Conservation (phyloP, 2,113 vertebrate species). For the Acinonyx jubatus region DNA sequence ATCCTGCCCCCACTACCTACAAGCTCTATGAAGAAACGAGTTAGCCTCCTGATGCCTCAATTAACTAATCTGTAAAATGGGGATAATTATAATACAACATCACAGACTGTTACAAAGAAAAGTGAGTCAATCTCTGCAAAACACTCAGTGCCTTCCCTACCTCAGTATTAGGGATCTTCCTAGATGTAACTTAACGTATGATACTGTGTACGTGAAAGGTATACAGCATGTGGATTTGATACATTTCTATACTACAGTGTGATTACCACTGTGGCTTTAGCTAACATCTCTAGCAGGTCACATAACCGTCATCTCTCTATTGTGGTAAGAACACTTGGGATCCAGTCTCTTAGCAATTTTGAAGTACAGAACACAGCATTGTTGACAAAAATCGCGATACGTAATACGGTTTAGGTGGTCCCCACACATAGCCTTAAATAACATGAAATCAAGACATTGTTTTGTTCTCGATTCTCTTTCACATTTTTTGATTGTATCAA, state of each 20-base stretch:
- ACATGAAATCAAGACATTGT: not conserved
- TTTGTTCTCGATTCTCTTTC: not conserved
- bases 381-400: not conserved
- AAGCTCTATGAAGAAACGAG: not conserved
- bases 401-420: not conserved
- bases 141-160: not conserved
- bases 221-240: not conserved
- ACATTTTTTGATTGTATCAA: not conserved
- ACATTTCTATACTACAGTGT: not conserved
- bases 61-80: not conserved
- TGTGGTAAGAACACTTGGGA: not conserved
- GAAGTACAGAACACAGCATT: not conserved
- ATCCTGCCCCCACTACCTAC: not conserved
- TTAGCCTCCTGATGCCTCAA: rapidly evolving
- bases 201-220: not conserved
- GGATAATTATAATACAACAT: not conserved
- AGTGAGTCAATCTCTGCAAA: not conserved
- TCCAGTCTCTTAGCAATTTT: not conserved
- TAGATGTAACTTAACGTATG: not conserved
- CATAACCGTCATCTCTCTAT: not conserved
- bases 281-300: not conserved
- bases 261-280: not conserved
- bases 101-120: not conserved
- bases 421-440: not conserved
- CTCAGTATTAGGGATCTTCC: not conserved